These are phyloP conservation scores for Tinea pellionella DNA, from an alignment of 2,888 invertebrate species.

Conservation along the genomic window DNA sequence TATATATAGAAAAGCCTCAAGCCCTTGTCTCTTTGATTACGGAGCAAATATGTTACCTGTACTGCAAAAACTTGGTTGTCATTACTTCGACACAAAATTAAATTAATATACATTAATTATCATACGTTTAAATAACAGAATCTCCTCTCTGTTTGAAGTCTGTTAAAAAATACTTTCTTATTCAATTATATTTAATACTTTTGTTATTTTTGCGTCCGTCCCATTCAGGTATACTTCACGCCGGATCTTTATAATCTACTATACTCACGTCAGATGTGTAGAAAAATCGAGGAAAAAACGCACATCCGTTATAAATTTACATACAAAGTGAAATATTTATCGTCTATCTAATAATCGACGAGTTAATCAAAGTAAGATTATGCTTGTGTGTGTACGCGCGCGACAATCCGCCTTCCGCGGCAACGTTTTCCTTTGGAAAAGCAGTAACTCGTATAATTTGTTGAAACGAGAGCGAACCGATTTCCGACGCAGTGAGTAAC, in stretches of 20 bases:
- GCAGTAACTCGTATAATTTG: slow-evolving; percentile 53
- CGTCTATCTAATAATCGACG: not conserved
- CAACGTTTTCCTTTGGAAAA: slow-evolving; percentile 49
- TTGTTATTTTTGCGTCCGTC: too few relatives aligned
- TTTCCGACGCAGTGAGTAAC: slow-evolving; percentile 55
- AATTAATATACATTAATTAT: too few relatives aligned
- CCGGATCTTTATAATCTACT: not conserved
- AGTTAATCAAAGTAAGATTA: not conserved
- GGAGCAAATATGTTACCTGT: too few relatives aligned
- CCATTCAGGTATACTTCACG: too few relatives aligned
- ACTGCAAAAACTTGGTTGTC: too few relatives aligned
- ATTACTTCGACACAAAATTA: too few relatives aligned
- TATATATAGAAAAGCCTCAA: too few relatives aligned
- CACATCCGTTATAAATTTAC: not conserved
- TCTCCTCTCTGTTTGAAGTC: too few relatives aligned
- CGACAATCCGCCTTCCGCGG: not conserved
- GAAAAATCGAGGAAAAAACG: not conserved
- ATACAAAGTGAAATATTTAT: not conserved
- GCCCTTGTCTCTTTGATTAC: too few relatives aligned
- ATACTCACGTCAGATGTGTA: not conserved
- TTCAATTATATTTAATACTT: too few relatives aligned
- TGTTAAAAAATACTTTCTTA: too few relatives aligned
- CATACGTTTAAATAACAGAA: too few relatives aligned
- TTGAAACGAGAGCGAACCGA: slow-evolving; percentile 66
- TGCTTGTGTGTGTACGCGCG: not conserved